These are phyloP conservation scores for Temnothorax ravouxi DNA, from an alignment of 2,888 invertebrate genomes.

Conservation along the genomic window DNA sequence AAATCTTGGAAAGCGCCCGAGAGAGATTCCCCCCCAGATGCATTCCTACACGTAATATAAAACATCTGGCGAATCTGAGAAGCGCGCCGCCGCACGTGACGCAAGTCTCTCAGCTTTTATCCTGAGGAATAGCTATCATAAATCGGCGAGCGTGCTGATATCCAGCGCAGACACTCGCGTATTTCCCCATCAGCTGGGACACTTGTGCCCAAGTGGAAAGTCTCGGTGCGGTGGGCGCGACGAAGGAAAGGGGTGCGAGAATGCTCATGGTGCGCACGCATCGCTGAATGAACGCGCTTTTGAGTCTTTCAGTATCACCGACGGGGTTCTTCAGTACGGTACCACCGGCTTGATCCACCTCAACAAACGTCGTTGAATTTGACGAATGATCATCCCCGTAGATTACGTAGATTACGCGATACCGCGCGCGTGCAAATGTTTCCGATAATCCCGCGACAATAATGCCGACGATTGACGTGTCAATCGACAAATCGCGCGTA, in stretches of 20 bases:
- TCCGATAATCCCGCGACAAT: slow-evolving; percentile 9
- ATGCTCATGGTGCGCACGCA: slow-evolving; percentile 76
- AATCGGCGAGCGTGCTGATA: slow-evolving; percentile 23
- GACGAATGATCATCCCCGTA: neutral
- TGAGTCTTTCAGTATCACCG: slow-evolving; percentile 76
- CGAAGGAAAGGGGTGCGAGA: slow-evolving; percentile 49
- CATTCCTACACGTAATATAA: slow-evolving; percentile 20
- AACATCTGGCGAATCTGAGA: slow-evolving; percentile 32
- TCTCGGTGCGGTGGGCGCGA: slow-evolving; percentile 7
- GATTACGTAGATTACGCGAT: neutral
- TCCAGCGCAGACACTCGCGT: slow-evolving; percentile 3
- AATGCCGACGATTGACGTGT: neutral
- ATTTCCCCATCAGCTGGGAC: slow-evolving; percentile 53
- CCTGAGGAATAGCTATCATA: slow-evolving; percentile 28
- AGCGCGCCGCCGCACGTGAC: neutral
- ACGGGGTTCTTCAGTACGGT: slow-evolving; percentile 70
- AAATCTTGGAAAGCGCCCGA: neutral
- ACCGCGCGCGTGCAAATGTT: neutral
- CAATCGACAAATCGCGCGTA: neutral
- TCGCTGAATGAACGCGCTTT: slow-evolving; percentile 79
- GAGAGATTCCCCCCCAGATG: neutral
- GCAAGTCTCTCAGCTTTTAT: slow-evolving; percentile 20
- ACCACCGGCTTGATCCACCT: slow-evolving; percentile 6
- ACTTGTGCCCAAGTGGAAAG: slow-evolving; percentile 43
- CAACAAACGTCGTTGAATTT: neutral